Evolutionary conservation across 35 echinoderm and acorn worm species (phyloP), one percentile per base, ranked within the genome.

Genomic region (Patiria miniata): DNA sequence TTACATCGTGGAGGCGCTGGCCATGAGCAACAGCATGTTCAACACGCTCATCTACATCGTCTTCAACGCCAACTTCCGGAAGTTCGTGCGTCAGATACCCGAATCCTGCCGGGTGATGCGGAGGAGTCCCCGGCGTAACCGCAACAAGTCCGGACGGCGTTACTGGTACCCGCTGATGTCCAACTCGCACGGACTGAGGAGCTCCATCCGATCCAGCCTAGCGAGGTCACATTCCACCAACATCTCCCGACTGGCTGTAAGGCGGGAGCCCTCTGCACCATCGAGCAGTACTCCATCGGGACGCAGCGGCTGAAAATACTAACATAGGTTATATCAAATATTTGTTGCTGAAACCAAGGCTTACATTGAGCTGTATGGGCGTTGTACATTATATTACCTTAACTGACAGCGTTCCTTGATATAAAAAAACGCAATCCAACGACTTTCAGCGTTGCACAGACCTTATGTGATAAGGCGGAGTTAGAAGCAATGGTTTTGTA

Each of bases 1-100:
- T 56, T 99, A 94, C 68, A 44, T 92, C 7, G 93, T 93, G 36
- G 96, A 99, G 40, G 86, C 89, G 16, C 37, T 99, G 30, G 96
- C 96, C 18, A 99, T 99, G 96, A 91, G 92, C 39, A 99, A 99
- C 81, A 93, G 96, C 83, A 87, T 99, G 65, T 85, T 99, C 28
- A 94, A 99, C 77, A 99, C 96, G 18, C 83, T 95, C 51, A 99
- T 94, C 61, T 99, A 99, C 85, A 85, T 99, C 50, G 77, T 99
- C 22, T 95, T 99, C 79, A 99, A 99, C 52, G 89, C 96, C n/a
- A 99, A 99, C 87, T 94, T 89, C 44, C 54, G 96, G 17, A 99
- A 99, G 79, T 89, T 94, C 76, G 96, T 91, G 1, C 60, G 83
- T 21, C 93, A 95, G 60, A 82, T 99, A 17, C 93, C 93, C 1